Base-by-base conservation (phyloP, 2,888 invertebrate genomes). In the Lasioglossum morio region DNA sequence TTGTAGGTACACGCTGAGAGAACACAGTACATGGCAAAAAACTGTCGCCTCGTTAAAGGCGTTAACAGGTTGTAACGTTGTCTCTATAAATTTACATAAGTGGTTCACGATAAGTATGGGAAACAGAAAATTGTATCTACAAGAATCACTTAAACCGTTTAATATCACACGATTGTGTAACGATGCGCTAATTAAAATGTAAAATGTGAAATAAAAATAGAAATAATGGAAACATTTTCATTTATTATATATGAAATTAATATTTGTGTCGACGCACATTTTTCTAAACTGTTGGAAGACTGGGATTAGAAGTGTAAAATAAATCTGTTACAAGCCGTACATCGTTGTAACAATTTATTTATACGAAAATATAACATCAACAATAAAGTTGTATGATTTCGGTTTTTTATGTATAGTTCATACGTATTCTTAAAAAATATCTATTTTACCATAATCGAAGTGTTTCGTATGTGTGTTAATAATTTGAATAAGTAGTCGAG, bases 111-210 rank as follows among this genome's bases (percentile, higher is more conserved):
- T 97, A 10, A 95, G 96, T 0, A 95, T 96, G 69, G 95, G 96
- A 90, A 97, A 97, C 94, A 96, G 96, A 90, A 96, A 97, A 85
- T 96, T 97, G 0, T 97, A 96, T 92, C 94, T 97, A 57, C 96
- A 97, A 96, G 95, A 96, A 69, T 69, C 23, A 69, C 96, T 96
- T 93, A 94, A 94, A 63, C 19, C 30, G 96, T 95, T 77, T 96
- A 94, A 95, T 96, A 95, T 87, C 34, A 66, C 3, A 34, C 3
- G 8, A 66, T 66, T 2, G 34, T 23, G 66, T 8, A 66, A 66
- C 8, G 34, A 63, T 30, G 19, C n/a, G 53, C 3, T 14, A 23
- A 37, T 40, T 48, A 53, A n/a, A 14, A 46, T 16, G 19, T n/a
- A 69, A 48, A 57, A 66, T 43, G 7, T 70, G 10, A 69, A 19